Conservation (phyloP, 1,140 invertebrate genomes). For the Trichonephila clavipes region DNA sequence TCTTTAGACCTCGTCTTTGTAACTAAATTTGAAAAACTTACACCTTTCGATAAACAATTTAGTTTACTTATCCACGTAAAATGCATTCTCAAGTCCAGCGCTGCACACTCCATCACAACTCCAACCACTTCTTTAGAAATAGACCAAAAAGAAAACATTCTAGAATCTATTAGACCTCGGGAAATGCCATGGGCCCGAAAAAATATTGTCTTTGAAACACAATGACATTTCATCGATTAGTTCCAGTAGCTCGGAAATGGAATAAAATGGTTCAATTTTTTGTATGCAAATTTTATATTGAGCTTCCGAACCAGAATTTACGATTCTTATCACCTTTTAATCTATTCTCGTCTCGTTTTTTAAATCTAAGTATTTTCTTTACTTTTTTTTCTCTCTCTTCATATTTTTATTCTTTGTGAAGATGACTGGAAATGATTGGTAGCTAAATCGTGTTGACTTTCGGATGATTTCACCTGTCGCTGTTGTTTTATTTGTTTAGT, state of each 20-base stretch:
- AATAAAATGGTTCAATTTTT: slow-evolving; percentile 19
- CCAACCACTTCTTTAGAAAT: background rate
- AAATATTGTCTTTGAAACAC: slow-evolving; percentile 24
- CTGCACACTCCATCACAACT: background rate
- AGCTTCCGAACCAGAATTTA: background rate
- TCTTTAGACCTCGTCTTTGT: no score
- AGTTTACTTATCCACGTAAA: no score
- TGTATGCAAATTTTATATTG: background rate
- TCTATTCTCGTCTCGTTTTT: background rate
- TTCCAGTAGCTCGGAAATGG: background rate
- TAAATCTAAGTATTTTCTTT: background rate
- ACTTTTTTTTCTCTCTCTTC: background rate
- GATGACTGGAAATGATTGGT: slow-evolving; percentile 4
- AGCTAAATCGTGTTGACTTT: slow-evolving; percentile 34
- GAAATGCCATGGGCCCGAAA: background rate
- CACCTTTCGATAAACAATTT: no score
- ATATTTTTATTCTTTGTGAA: slow-evolving; percentile 1
- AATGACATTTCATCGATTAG: slow-evolving; percentile 34
- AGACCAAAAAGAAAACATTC: background rate
- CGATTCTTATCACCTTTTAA: background rate
- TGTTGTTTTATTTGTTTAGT: background rate
- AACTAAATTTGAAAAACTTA: no score
- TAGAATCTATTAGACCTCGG: background rate
- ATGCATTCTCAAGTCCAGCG: no score
- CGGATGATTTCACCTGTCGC: slow-evolving; percentile 33